These are phyloP conservation scores for Latheticus oryzae DNA, from an alignment of 2,888 invertebrate genomes.

Conservation along the genomic window DNA sequence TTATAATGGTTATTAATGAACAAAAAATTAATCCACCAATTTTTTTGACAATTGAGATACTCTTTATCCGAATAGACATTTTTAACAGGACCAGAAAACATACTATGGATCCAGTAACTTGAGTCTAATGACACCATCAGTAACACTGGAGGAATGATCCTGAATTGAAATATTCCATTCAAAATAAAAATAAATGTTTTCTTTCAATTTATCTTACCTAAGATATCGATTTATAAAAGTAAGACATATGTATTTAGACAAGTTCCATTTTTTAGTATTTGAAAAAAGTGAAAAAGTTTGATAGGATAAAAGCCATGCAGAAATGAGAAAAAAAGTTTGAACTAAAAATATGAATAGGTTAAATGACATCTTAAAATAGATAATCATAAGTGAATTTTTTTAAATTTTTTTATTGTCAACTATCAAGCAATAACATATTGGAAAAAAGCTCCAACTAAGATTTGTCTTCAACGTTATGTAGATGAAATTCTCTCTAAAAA, in stretches of 20 bases:
- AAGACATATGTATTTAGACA: conserved; percentile 14
- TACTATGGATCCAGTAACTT: conserved; percentile 45
- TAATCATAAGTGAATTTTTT: too few relatives aligned
- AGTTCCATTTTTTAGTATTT: conserved; percentile 7
- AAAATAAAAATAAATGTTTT: conserved; percentile 2
- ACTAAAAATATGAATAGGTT: conserved; percentile 48
- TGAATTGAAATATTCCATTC: too few relatives aligned
- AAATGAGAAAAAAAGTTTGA: conserved; percentile 51
- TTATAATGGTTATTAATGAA: conserved; percentile 36
- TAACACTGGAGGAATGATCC: conserved; percentile 47
- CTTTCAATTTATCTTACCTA: conserved; percentile 15
- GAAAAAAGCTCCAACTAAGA: too few relatives aligned
- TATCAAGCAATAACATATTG: too few relatives aligned
- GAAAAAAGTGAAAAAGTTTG: conserved; percentile 48
- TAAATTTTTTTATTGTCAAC: too few relatives aligned
- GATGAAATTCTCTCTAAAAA: too few relatives aligned
- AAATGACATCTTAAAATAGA: too few relatives aligned
- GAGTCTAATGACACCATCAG: conserved; percentile 44
- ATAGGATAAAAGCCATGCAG: conserved; percentile 50
- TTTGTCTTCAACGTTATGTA: too few relatives aligned
- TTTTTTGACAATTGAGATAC: conserved; percentile 34
- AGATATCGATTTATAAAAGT: conserved; percentile 33
- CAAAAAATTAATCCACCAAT: conserved; percentile 40
- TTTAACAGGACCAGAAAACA: conserved; percentile 47
- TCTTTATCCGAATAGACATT: conserved; percentile 47